These are phyloP conservation scores for Coenobita brevimanus DNA, from an alignment of 1,140 invertebrate species.

Conservation along the genomic window DNA sequence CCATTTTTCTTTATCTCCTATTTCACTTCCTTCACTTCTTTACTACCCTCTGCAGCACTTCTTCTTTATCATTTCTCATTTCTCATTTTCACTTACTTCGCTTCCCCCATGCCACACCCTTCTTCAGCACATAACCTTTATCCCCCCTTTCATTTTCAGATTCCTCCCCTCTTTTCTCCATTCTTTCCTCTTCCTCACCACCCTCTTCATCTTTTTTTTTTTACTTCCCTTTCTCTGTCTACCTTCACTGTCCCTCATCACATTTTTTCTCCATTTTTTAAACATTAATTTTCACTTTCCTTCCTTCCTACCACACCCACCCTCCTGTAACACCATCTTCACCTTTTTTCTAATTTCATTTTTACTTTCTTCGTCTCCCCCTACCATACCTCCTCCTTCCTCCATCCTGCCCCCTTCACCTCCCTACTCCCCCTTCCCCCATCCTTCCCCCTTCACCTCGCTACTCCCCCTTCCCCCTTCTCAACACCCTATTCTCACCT, in stretches of 20 bases:
- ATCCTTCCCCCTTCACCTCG: too few relatives aligned
- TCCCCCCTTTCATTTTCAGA: neutral
- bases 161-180: neutral
- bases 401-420: too few relatives aligned
- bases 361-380: neutral
- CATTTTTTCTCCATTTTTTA: too few relatives aligned
- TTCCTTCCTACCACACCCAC: neutral
- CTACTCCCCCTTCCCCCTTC: too few relatives aligned
- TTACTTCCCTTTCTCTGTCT: neutral
- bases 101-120: neutral
- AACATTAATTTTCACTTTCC: conserved; percentile 5
- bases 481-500: too few relatives aligned
- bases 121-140: too few relatives aligned
- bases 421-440: too few relatives aligned
- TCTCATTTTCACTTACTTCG: too few relatives aligned
- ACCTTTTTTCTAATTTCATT: conserved; percentile 2
- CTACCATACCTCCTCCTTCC: neutral
- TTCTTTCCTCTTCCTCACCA: neutral
- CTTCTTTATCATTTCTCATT: too few relatives aligned
- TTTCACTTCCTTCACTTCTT: too few relatives aligned
- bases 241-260: neutral
- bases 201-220: conserved; percentile 12
- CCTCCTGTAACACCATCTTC: neutral
- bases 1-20: too few relatives aligned
- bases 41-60: too few relatives aligned